Conservation (phyloP, 2,797 vertebrate species). For the Microctenopoma steveboyesi region DNA sequence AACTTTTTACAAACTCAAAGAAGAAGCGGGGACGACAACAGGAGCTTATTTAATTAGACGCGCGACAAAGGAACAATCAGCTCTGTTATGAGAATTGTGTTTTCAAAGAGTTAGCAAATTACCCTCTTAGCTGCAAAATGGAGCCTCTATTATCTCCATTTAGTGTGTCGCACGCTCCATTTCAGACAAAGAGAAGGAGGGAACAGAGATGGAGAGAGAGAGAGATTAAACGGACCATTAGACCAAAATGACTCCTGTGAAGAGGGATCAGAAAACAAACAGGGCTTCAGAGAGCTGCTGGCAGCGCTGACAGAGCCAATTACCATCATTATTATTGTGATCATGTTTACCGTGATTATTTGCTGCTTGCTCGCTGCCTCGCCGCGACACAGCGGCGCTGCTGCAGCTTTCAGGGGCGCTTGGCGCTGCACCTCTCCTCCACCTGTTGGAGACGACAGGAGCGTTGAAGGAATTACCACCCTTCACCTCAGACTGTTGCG, state of each 20-base stretch:
- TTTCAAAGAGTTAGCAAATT: constrained; percentile 68
- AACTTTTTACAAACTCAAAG: constrained; percentile 11
- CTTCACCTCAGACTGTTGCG: no score
- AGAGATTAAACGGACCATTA: constrained; percentile 74
- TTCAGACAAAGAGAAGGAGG: constrained; percentile 58
- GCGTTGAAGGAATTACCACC: background rate
- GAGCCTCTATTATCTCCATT: constrained; percentile 64
- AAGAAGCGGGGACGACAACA: background rate
- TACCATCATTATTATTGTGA: constrained; percentile 61
- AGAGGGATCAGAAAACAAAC: constrained; percentile 74
- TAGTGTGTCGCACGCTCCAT: constrained; percentile 53
- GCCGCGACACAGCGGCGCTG: constrained; percentile 11
- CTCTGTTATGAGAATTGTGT: constrained; percentile 57
- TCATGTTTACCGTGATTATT: constrained; percentile 63
- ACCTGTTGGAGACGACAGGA: background rate
- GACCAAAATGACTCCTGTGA: constrained; percentile 73
- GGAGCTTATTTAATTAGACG: constrained; percentile 28
- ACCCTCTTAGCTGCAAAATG: constrained; percentile 58
- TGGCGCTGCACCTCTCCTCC: background rate
- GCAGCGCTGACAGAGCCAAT: constrained; percentile 47
- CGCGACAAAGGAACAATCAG: constrained; percentile 37
- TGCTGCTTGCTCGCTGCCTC: constrained; percentile 38
- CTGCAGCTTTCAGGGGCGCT: constrained; percentile 9
- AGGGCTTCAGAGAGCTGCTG: constrained; percentile 60
- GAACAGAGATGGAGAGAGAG: constrained; percentile 31